phyloP scores from a whole-genome alignment of 2,888 invertebrate genomes.

The Gastracanthus pulcherrimus region DNA sequence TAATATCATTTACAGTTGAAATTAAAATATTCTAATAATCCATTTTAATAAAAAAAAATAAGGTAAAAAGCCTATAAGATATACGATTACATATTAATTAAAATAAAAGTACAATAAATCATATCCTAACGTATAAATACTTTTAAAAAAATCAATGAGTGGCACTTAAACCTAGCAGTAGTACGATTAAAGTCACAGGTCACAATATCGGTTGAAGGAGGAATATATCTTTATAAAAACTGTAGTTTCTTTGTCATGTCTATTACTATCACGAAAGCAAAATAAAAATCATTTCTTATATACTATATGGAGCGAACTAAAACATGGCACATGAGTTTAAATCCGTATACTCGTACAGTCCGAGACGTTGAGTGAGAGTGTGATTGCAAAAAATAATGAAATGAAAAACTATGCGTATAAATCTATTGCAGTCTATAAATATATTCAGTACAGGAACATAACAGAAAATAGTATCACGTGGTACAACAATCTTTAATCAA shows the following conservation, averaged over 20 bases:
- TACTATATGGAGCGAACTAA: conserved; percentile 40
- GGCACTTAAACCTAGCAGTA: conserved; percentile 54
- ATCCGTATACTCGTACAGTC: conserved; percentile 33
- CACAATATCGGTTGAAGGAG: conserved; percentile 50
- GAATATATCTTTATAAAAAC: conserved; percentile 55
- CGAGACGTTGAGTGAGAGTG: conserved; percentile 15
- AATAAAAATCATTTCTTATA: conserved; percentile 40
- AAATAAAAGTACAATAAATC: conserved; percentile 51
- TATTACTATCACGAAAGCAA: conserved; percentile 35
- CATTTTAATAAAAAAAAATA: conserved; percentile 47
- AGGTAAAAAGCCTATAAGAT: conserved; percentile 49
- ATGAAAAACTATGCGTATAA: conserved; percentile 44
- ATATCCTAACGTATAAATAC: conserved; percentile 53
- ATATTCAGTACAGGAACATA: conserved; percentile 53
- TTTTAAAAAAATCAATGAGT: conserved; percentile 54
- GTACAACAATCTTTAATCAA: conserved; percentile 20
- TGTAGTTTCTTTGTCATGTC: conserved; percentile 49
- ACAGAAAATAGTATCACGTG: conserved; percentile 49
- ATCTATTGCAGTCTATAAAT: conserved; percentile 56
- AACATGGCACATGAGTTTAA: conserved; percentile 55
- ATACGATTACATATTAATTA: conserved; percentile 51
- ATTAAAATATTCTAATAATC: conserved; percentile 47
- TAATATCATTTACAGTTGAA: conserved; percentile 56
- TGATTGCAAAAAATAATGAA: conserved; percentile 26
- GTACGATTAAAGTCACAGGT: conserved; percentile 56